A percentile compares a stretch with the other conserved stretches of the same genome.
Conservation (phyloP, 2,113 vertebrate species). For the Cygnus buccinator region DNA sequence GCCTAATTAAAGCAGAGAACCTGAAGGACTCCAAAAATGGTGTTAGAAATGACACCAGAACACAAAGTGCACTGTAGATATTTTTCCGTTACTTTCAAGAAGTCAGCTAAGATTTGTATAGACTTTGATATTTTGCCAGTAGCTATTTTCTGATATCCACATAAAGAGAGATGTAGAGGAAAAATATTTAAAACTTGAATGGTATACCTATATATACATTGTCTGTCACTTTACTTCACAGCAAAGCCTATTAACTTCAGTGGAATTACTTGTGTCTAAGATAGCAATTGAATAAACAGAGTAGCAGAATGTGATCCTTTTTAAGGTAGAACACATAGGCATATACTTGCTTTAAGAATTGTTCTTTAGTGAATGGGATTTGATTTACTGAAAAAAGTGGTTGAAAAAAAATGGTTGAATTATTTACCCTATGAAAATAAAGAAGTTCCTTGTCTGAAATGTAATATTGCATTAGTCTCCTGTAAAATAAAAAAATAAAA, state of each 20-base stretch:
- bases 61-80: neutral
- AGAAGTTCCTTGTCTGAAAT: conserved; percentile 50
- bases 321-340: neutral
- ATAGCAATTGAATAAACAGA: neutral
- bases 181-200: neutral
- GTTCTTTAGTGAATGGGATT: neutral
- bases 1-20: conserved; percentile 17
- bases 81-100: neutral
- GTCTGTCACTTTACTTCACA: neutral
- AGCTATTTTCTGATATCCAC: neutral
- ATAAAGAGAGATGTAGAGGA: neutral
- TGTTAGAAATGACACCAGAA: neutral
- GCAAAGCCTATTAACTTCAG: neutral
- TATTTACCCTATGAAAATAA: conserved; percentile 1
- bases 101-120: neutral
- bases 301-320: neutral
- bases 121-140: neutral
- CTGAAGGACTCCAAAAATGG: neutral
- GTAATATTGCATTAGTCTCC: neutral
- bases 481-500: neutral
- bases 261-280: neutral
- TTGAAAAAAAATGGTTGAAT: neutral
- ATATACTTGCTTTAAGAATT: conserved; percentile 38
- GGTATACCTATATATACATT: neutral
- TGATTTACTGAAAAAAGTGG: conserved; percentile 47